Evolutionary conservation across 2,888 invertebrate species (phyloP), one percentile per base, ranked within the genome.

Genomic region (Hoplodrina ambigua): DNA sequence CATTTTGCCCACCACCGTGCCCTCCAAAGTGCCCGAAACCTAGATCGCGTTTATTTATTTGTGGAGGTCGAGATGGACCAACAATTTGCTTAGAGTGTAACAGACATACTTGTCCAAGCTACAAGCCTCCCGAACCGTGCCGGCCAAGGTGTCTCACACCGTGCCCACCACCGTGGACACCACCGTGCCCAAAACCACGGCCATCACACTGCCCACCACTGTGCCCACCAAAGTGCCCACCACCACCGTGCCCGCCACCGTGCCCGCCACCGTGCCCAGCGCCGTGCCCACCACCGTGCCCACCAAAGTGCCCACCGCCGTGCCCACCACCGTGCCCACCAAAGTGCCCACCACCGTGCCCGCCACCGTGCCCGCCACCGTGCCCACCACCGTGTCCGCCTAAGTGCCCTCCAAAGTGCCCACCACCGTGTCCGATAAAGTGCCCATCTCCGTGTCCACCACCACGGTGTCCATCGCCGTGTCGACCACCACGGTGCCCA

Each of bases 1-100:
- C 59, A 5, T 30, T 44, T 7, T 20, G 37, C n/a, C 33, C 25
- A 8, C 17, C 49, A n/a, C 17, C 17, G n/a, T 17, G 46, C 15
- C 15, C 15, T 17, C 17, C 46, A 17, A 37, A 37, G 37, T 8
- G 8, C 37, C 44, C 44, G 15, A 44, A 15, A 44, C 44, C 44
- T 4, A 44, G 15, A 44, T 44, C 44, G 4, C 44, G 44, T 44
- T 15, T 44, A 44, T 10, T 44, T 2, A 15, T 66, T 19, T 66
- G 65, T 17, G 15, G 17, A 17, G 63, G 63, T 17, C 1, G 4
- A 30, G 65, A 66, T 2, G 65, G 63, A 17, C 65, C 52, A 15
- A 62, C 63, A 17, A 66, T 66, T 62, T 52, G 62, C 41, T 30
- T 30, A 19, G 52, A 66, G 62, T 66, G 65, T 44, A 52, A 41